A percentile compares a stretch with the other conserved stretches of the same genome.
These are phyloP conservation scores for Ictidomys tridecemlineatus DNA, from an alignment of 2,113 vertebrate genomes.

Conservation along the genomic window DNA sequence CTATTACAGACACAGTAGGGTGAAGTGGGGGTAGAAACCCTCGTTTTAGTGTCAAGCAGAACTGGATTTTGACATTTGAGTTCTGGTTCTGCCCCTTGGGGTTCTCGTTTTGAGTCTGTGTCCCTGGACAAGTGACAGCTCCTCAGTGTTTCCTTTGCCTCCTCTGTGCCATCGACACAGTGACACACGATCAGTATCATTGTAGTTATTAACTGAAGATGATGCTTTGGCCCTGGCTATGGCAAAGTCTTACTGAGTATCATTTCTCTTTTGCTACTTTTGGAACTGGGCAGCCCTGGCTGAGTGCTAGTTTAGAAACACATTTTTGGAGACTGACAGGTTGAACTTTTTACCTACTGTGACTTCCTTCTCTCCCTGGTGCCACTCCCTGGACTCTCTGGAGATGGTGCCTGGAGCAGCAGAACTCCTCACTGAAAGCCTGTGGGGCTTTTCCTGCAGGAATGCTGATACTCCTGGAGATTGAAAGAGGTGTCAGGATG, in stretches of 20 bases:
- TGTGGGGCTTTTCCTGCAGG: not conserved
- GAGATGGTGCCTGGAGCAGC: not conserved
- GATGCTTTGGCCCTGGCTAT: too few relatives aligned
- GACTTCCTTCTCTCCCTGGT: not conserved
- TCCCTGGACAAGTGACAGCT: not conserved
- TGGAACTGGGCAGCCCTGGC: not conserved
- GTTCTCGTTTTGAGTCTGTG: not conserved
- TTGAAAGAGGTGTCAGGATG: not conserved
- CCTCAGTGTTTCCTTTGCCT: not conserved
- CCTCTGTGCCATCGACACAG: too few relatives aligned
- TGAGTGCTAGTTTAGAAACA: not conserved
- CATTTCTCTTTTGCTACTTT: not conserved
- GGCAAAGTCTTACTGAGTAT: not conserved
- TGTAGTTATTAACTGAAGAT: not conserved
- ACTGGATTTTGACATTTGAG: not conserved
- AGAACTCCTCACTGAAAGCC: not conserved
- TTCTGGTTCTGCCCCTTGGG: not conserved
- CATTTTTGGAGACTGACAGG: not conserved
- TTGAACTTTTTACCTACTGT: not conserved
- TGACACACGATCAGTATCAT: not conserved
- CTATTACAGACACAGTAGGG: fast-evolving
- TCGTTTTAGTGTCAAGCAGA: not conserved
- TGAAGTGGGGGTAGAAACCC: not conserved
- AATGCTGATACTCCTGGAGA: not conserved
- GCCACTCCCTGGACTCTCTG: not conserved